Evolutionary conservation across 1,140 invertebrate species (phyloP), one percentile per base, ranked within the genome.

Genomic region (Mercenaria mercenaria): DNA sequence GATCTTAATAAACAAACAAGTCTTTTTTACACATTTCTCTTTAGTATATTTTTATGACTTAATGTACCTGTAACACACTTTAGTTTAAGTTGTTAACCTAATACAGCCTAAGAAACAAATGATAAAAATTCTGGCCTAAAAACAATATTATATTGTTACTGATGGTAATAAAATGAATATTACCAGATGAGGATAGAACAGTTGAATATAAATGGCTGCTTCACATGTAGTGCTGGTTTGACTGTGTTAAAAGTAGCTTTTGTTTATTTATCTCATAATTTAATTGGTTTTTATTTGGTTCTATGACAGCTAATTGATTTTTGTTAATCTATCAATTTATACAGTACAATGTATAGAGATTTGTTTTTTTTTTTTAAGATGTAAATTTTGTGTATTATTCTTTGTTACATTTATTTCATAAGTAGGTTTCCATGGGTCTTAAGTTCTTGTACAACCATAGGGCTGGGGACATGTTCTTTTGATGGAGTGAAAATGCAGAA

Each of bases 351-450:
- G 43, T 47, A 29, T 29, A n/a, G 26, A 56, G 52, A 64, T 64
- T 29, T 64, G 59, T 64, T 64, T 64, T 15, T 39, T n/a, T n/a
- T 29, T 8, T 72, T 72, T 18, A 23, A 72, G 67, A 72, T 72
- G 67, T 72, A 72, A 72, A 72, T 72, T 37, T 72, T 72, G 11
- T 72, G 6, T n/a, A 39, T 72, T 2, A 23, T 32, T 32, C 11
- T 72, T 39, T 72, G 32, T 72, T 72, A 4, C 39, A 39, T 39
- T 72, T 72, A 39, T 72, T 39, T 32, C 2, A 23, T 72, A 18
- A 37, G 18, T 41, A 72, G 34, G 34, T 72, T 72, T 72, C 67
- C 67, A 72, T n/a, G 15, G 67, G 37, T 72, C 67, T 72, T 39
- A 37, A 72, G 29, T 20, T 39, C 67, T 72, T 26, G 15, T 26